Base-by-base conservation (phyloP, 2,888 invertebrate genomes). In the Ephialtes manifestator region DNA sequence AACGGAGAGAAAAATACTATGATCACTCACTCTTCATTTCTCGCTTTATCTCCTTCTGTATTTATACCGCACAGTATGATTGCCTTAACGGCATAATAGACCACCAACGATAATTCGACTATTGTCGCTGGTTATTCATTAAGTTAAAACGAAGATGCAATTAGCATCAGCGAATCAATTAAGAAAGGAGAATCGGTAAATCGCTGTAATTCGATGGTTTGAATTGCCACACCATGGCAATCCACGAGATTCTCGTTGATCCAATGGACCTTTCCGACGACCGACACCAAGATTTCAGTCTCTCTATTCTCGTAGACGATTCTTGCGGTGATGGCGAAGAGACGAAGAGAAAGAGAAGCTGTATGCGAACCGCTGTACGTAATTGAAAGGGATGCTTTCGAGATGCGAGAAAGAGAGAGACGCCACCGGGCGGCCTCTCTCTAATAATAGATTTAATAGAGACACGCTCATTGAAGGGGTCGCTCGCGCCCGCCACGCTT, bases 391-490 rank as follows among this genome's bases (percentile, higher is more conserved):
- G 92, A 92, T 92, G 92, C 92, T 90, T 90, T 90, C 89, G 89
- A 89, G 87, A 85, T 88, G 89, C 85, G 86, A 76, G 28, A 60
- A 68, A 83, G 51, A 46, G n/a, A 87, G 84, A 85, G 77, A 80
- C 60, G 76, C 24, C 63, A 13, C 51, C 53, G 39, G 48, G 70
- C 67, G 63, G 76, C 58, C 78, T 83, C 58, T 55, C 68, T 80
- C 93, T 93, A 94, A 93, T 93, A 94, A 93, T 94, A 94, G 92
- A 93, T 93, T 94, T 94, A 94, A 94, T 94, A 93, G 94, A 93
- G 93, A 94, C 92, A 92, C 93, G 93, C 92, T 92, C 93, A 93
- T 93, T 93, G 93, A 93, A 90, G 92, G 91, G 92, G 90, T 91
- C 90, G 89, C 89, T 78, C 89, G 89, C 90, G 89, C 90, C 87